Evolutionary conservation across 2,888 invertebrate species (phyloP).

Genomic region (Orchesellides sinensis): DNA sequence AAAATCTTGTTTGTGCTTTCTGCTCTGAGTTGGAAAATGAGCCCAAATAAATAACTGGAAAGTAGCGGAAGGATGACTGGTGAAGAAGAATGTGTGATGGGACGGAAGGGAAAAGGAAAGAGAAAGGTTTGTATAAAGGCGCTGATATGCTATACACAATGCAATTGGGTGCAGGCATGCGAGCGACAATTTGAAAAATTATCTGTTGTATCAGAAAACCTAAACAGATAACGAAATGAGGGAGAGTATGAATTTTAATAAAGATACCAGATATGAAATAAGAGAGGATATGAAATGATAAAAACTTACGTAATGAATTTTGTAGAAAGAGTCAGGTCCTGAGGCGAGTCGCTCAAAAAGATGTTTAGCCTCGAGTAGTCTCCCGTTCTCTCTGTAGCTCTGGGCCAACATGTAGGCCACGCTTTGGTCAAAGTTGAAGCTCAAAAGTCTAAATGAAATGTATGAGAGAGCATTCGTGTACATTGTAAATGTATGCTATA

Average conservation of each 20-base stretch:
- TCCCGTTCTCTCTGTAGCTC: constrained; percentile 67
- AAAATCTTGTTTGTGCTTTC: too few species aligned
- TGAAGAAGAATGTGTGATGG: neutral
- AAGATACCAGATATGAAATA: neutral
- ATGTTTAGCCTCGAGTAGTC: constrained; percentile 64
- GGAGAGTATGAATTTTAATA: too few species aligned
- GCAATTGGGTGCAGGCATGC: neutral
- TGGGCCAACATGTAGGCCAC: constrained; percentile 69
- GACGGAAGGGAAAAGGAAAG: neutral
- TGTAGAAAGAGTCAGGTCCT: constrained; percentile 71
- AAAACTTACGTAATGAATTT: constrained; percentile 73
- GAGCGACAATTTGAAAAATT: constrained; percentile 20
- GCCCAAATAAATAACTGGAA: constrained; percentile 7
- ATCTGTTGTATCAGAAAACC: constrained; percentile 1
- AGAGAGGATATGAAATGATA: neutral
- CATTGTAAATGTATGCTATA: neutral
- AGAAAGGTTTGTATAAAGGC: neutral
- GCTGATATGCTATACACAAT: neutral
- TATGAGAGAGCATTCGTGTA: neutral
- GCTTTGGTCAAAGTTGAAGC: constrained; percentile 69
- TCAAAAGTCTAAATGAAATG: constrained; percentile 63
- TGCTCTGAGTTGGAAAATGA: too few species aligned
- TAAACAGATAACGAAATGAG: too few species aligned
- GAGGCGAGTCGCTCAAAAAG: constrained; percentile 66
- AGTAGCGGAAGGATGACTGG: neutral